Evolutionary conservation across 1,140 invertebrate species (phyloP), one percentile per base, ranked within the genome.

Genomic region (Aphis gossypii): DNA sequence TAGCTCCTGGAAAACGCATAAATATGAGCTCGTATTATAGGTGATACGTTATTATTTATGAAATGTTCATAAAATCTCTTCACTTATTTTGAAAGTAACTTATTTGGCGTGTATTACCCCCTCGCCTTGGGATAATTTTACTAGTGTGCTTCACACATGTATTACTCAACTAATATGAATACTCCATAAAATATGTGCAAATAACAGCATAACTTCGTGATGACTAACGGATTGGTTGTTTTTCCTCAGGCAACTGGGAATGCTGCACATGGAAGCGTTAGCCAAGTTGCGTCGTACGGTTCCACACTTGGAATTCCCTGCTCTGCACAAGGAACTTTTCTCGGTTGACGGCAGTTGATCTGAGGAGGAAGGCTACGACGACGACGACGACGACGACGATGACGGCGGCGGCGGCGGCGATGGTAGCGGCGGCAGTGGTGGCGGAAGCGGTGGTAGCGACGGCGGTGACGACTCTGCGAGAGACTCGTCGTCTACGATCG

Each of bases 291-390:
- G 98, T 96, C 96, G 97, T 95, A 97, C 97, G 92, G 97, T 98
- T 95, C 98, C 98, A 92, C 98, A 98, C 95, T 97, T 99, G 95
- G 97, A 99, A 94, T 99, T 99, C 96, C 99, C 99, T 94, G 98
- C 98, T 94, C 97, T 99, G 94, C 99, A 99, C 96, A 99, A 99
- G 96, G 99, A 99, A 96, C 97, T 99, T 94, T 99, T 99, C 96
- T 99, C 98, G 95, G 97, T 98, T 95, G 98, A 98, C 95, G 97
- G 97, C 96, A 97, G 96, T 95, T 94, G 94, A 94, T 94, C 91
- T 93, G 68, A 44, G 51, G 51, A 92, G 14, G 90, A 87, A 7
- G 44, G 84, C 21, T 35, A 23, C 51, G 88, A 90, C 35, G 51
- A 90, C 3, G 56, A 41, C 60, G 90, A 87, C 23, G 60, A 91